Base-by-base conservation (phyloP, 2,113 vertebrate genomes). In the Nymphicus hollandicus region DNA sequence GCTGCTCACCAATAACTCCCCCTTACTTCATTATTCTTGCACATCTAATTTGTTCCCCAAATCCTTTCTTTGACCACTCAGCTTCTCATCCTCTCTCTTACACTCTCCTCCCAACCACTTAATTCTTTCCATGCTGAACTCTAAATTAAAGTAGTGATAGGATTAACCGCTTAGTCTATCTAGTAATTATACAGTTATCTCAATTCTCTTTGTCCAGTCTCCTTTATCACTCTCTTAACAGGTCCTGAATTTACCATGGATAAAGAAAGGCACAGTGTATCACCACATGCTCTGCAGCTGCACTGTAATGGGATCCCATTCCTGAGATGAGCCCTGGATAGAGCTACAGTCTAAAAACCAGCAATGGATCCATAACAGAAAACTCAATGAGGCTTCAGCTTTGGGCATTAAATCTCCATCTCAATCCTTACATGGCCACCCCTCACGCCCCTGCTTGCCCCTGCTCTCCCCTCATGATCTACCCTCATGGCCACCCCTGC, bases 161-260 rank as follows among this genome's bases (percentile, higher is more conserved):
- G 92, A 96, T 94, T 95, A 95, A 86, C 82, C 1, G 18, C 88
- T 91, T 28, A 88, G 55, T 35, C 69, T 68, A 58, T 72, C 70
- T 58, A 22, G 70, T 76, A 93, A 96, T 96, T 93, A 96, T 2
- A 93, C 35, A 86, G 22, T 87, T 96, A 95, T 93, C 90, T 81
- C 81, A 92, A 95, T 92, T 95, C 88, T 72, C 86, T 94, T 96
- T 95, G 83, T 93, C 88, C 95, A 33, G 72, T 4, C 24, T 31
- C 65, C 79, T 91, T 96, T 90, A 90, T 95, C 77, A 0, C 72
- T 41, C 11, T 39, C 60, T 66, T 37, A 94, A 77, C 44, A 52
- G 52, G 10, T 68, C 44, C 43, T n/a, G 64, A 80, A 90, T 87
- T 77, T 72, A 6, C 46, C 8, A 1, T 0, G 61, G 80, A 93